Base-by-base conservation (phyloP, 2,797 vertebrate species). In the Micropoecilia bifurca region DNA sequence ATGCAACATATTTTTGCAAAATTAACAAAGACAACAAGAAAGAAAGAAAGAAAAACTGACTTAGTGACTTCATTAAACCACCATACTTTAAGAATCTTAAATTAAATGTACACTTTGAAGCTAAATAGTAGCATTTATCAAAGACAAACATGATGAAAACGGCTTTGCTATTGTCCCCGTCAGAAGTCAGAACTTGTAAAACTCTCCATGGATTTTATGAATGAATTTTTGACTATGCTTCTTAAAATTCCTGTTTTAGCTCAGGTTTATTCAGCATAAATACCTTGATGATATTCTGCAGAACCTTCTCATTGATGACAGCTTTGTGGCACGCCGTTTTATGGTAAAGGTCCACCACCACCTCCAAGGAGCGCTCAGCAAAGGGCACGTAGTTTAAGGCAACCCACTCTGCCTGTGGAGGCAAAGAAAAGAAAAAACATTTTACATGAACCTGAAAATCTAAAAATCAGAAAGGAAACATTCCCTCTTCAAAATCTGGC, bases 251-350 rank as follows among this genome's bases (percentile, higher is more conserved):
- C 12, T 25, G 1, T 41, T 68, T 68, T 25, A 41, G 18, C 20
- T 50, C 48, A 50, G 20, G 20, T 50, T 50, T 50, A 50, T 3
- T 50, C 0, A 45, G 41, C 68, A 45, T 28, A 79, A 74, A 79
- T 91, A 99, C 99, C 98, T 98, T 99, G 89, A 99, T 98, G 86
- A 99, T 96, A 90, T 96, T 97, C 90, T 99, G 97, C 88, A 99
- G 97, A 79, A 99, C 99, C 14, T 97, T 99, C 88, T 99, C 98
- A 22, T 95, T 98, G 94, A 99, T 98, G 85, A 99, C 98, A 39
- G 99, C 99, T 95, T 99, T 99, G 93, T 99, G 99, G 90, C 98
- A 99, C 36, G 98, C 98, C 30, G 99, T 99, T 94, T 99, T 99
- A 84, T 99, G 98, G 93, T 99, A 99, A 68, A 99, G 96, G 90